phyloP scores from a whole-genome alignment of 64 coral and sea anemone genomes.

The Hydrozoanthus tunicans region DNA sequence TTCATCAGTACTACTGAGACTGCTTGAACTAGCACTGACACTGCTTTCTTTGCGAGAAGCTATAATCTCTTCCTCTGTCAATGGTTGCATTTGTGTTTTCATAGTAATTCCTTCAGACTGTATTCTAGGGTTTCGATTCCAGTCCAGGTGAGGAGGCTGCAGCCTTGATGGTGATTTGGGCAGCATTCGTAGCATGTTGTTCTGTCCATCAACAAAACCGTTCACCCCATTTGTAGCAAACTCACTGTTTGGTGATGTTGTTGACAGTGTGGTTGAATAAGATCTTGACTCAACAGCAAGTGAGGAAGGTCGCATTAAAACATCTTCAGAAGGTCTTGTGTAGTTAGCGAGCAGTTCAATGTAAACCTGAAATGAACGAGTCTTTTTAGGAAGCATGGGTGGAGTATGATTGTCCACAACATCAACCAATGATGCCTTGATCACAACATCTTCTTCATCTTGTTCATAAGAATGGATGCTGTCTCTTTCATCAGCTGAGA shows the following conservation, averaged over 20 bases:
- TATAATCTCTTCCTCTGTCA: constrained; percentile 65
- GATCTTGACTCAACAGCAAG: constrained; percentile 54
- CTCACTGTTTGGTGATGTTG: constrained; percentile 31
- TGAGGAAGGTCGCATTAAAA: constrained; percentile 85
- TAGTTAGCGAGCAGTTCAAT: constrained; percentile 92
- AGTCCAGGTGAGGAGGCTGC: constrained; percentile 47
- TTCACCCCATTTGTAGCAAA: background rate
- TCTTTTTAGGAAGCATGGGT: constrained; percentile 61
- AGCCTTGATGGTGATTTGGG: constrained; percentile 44
- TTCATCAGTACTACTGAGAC: constrained; percentile 86
- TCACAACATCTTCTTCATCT: constrained; percentile 58
- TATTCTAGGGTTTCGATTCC: constrained; percentile 67
- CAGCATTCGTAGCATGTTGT: background rate
- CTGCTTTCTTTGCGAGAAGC: constrained; percentile 62
- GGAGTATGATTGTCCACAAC: constrained; percentile 74
- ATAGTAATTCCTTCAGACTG: constrained; percentile 22
- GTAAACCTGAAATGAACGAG: constrained; percentile 95
- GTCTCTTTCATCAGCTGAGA: constrained; percentile 79
- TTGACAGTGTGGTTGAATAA: constrained; percentile 18
- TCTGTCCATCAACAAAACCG: constrained; percentile 5
- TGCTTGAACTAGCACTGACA: constrained; percentile 69
- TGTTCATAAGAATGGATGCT: constrained; percentile 52
- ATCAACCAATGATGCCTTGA: constrained; percentile 75
- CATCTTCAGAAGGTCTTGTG: constrained; percentile 82
- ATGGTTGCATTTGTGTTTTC: constrained; percentile 70